These are phyloP conservation scores for Tetragonisca angustula DNA, from an alignment of 2,888 invertebrate genomes.

Conservation along the genomic window DNA sequence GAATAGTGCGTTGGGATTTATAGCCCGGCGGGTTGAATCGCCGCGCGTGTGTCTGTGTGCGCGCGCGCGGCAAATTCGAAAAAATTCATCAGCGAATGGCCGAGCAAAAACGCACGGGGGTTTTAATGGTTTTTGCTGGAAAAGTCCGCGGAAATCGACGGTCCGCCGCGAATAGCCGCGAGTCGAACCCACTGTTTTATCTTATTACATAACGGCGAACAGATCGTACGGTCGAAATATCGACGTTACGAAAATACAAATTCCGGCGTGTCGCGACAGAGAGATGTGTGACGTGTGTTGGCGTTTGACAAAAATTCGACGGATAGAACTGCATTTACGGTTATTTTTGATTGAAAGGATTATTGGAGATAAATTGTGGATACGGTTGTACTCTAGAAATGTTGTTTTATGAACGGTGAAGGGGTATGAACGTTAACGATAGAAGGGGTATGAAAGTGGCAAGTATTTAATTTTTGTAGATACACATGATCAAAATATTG, in stretches of 20 bases:
- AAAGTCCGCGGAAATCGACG: neutral
- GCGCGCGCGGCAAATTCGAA: slow-evolving; percentile 42
- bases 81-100: slow-evolving; percentile 49
- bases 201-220: slow-evolving; percentile 42
- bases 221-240: slow-evolving; percentile 4
- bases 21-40: slow-evolving; percentile 6
- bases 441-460: too few species aligned
- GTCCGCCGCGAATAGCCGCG: slow-evolving; percentile 14
- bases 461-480: too few species aligned
- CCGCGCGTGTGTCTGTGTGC: neutral
- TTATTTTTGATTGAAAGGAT: neutral
- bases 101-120: slow-evolving; percentile 37
- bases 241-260: slow-evolving; percentile 55
- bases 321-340: neutral
- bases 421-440: too few species aligned
- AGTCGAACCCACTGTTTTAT: slow-evolving; percentile 39
- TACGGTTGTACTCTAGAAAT: neutral
- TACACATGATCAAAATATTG: too few species aligned
- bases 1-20: slow-evolving; percentile 37
- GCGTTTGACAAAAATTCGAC: neutral
- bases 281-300: slow-evolving; percentile 9
- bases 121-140: slow-evolving; percentile 1
- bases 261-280: slow-evolving; percentile 28
- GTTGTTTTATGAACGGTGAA: neutral
- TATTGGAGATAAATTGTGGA: neutral